phyloP scores from a whole-genome alignment of 1,140 invertebrate genomes.

The Zaprionus inermis region DNA sequence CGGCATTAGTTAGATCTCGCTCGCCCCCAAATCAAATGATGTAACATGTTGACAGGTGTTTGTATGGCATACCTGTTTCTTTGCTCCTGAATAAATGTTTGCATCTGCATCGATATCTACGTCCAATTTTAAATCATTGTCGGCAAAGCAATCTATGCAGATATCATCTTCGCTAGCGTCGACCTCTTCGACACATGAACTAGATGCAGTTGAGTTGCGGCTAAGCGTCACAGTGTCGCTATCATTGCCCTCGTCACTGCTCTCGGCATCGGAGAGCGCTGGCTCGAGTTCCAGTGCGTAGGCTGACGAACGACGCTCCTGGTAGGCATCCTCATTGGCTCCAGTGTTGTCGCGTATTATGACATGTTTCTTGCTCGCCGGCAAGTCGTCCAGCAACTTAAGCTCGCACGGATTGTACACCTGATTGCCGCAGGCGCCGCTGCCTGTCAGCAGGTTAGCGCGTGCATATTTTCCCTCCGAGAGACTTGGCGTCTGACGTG shows the following conservation, averaged over 20 bases:
- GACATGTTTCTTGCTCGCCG: slow-evolving; percentile 38
- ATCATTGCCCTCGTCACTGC: slow-evolving; percentile 60
- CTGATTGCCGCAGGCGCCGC: slow-evolving; percentile 37
- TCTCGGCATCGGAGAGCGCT: slow-evolving; percentile 56
- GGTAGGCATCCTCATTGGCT: slow-evolving; percentile 27
- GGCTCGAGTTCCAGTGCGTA: slow-evolving; percentile 74
- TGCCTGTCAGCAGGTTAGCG: slow-evolving; percentile 53
- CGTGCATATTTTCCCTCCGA: slow-evolving; percentile 67
- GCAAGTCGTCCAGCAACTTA: slow-evolving; percentile 66
- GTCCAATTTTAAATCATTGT: slow-evolving; percentile 21
- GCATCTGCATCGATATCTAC: slow-evolving; percentile 17
- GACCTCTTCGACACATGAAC: slow-evolving; percentile 49
- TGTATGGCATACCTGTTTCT: slow-evolving; percentile 45
- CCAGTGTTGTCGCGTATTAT: slow-evolving; percentile 40
- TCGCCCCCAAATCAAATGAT: slow-evolving; percentile 17
- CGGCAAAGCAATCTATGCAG: slow-evolving; percentile 47
- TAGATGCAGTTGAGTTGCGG: slow-evolving; percentile 54
- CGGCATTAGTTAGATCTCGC: background rate
- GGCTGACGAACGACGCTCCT: slow-evolving; percentile 42
- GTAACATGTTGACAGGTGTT: slow-evolving; percentile 18
- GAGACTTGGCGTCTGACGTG: slow-evolving; percentile 52
- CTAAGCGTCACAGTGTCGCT: slow-evolving; percentile 52
- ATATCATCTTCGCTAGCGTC: slow-evolving; percentile 35
- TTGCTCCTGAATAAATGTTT: slow-evolving; percentile 8
- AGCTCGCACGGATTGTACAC: slow-evolving; percentile 70